Percentiles rank a stretch among this genome's conserved stretches.
phyloP scores from a whole-genome alignment of 1,140 invertebrate species.

The Euura saliciscinereae region DNA sequence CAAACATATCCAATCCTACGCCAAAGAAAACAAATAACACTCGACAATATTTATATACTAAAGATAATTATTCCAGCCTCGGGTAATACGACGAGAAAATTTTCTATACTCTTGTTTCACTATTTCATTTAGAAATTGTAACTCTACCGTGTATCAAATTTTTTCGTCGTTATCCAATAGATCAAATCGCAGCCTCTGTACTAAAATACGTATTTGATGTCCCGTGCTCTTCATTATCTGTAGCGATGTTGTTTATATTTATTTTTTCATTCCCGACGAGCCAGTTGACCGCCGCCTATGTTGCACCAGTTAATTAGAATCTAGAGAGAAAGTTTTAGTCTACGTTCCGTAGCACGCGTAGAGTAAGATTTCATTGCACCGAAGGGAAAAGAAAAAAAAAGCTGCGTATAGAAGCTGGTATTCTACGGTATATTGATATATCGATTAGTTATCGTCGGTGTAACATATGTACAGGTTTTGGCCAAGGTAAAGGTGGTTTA shows the following conservation, averaged over 20 bases:
- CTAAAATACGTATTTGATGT: background rate
- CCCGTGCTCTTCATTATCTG: background rate
- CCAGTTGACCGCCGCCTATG: background rate
- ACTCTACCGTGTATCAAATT: too few relatives aligned
- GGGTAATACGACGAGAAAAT: background rate
- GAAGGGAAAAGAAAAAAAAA: too few relatives aligned
- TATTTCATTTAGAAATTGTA: too few relatives aligned
- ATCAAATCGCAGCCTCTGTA: background rate
- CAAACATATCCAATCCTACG: constrained; percentile 3
- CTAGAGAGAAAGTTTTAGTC: background rate
- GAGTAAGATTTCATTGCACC: too few relatives aligned
- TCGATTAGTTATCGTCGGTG: background rate
- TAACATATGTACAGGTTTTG: constrained; percentile 4
- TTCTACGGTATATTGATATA: too few relatives aligned
- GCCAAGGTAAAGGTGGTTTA: constrained; percentile 2
- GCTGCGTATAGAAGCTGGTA: too few relatives aligned
- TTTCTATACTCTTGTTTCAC: too few relatives aligned
- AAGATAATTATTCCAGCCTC: background rate
- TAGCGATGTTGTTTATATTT: background rate
- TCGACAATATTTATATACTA: background rate
- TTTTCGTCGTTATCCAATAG: too few relatives aligned
- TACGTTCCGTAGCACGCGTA: too few relatives aligned
- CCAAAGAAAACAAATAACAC: constrained; percentile 10
- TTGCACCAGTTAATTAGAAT: background rate
- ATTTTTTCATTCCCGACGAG: background rate